Evolutionary conservation across 2,888 invertebrate genomes (phyloP).

Genomic region (Anodontia alba): DNA sequence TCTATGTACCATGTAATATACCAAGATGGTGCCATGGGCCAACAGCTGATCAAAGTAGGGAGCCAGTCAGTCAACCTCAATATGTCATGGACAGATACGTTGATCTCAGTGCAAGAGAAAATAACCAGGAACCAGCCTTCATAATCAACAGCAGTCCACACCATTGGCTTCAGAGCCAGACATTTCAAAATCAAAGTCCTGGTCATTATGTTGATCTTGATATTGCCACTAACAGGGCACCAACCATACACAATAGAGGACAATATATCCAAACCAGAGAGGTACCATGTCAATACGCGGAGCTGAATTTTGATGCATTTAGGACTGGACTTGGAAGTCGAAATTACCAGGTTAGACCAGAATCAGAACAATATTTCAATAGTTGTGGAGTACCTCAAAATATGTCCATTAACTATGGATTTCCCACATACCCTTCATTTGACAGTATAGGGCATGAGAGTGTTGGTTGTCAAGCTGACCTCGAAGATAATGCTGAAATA

Average conservation of each 20-base stretch:
- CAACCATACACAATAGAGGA: not conserved
- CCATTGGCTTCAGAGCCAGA: not conserved
- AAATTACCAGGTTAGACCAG: not conserved
- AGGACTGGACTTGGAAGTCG: not conserved
- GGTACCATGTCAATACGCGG: not conserved
- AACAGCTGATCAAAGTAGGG: not conserved
- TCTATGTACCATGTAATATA: conserved; percentile 6
- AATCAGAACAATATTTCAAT: not conserved
- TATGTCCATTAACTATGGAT: not conserved
- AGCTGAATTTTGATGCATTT: not conserved
- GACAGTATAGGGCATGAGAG: not conserved
- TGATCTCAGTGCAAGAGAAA: not conserved
- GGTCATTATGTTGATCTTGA: conserved; percentile 6
- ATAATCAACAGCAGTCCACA: not conserved
- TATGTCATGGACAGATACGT: not conserved
- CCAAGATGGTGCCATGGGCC: not conserved
- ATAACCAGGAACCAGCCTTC: not conserved
- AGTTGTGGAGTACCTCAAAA: not conserved
- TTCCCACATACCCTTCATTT: not conserved
- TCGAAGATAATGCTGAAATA: not conserved
- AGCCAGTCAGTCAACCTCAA: not conserved
- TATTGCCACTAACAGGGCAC: not conserved
- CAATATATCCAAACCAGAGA: not conserved
- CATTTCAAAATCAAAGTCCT: not conserved
- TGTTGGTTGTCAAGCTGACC: conserved; percentile 5